Base-by-base conservation (phyloP, 2,888 invertebrate species). In the Acleris emargana region DNA sequence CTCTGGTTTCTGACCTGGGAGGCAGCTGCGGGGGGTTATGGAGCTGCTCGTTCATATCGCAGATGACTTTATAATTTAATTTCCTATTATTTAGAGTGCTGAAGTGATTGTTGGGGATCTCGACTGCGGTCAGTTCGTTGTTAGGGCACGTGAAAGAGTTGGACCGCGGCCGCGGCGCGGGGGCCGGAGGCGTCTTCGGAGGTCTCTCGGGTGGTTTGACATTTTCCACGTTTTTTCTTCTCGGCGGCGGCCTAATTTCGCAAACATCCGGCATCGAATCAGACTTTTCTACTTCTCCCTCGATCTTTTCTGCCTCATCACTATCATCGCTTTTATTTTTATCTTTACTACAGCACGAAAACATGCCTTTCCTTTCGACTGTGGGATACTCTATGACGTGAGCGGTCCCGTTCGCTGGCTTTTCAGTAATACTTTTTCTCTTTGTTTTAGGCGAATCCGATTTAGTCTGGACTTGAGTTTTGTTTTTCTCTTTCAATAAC, bases 371-470 rank as follows among this genome's bases (percentile, higher is more conserved):
- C 51, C 96, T 91, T 80, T 96, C 95, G 5, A 96, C 94, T 1
- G 96, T 96, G 0, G 95, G 94, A 76, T 96, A 96, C 77, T 96
- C 95, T 76, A 96, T 95, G 47, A 95, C 91, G 73, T 94, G 94
- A 17, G 89, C 86, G 55, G 74, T 88, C 13, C 91, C 90, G 68
- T 92, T 93, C 0, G 87, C 73, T 51, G 89, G 89, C 69, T 89
- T 92, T 3, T 92, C 92, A 9, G 82, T 68, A 5, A 86, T 68
- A 72, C 91, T 91, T 82, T 89, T 91, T 72, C 92, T 82, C 78
- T 91, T 93, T 20, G 86, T 80, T 77, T 89, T 92, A 0, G 90
- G 91, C 0, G 93, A 91, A 68, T 92, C 92, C 0, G 87, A 83
- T 76, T 92, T 89, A 5, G 73, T 75, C 72, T 83, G 83, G 51